phyloP scores from a whole-genome alignment of 37 sponge, comb jelly and placozoan genomes.

The Tethya wilhelma region DNA sequence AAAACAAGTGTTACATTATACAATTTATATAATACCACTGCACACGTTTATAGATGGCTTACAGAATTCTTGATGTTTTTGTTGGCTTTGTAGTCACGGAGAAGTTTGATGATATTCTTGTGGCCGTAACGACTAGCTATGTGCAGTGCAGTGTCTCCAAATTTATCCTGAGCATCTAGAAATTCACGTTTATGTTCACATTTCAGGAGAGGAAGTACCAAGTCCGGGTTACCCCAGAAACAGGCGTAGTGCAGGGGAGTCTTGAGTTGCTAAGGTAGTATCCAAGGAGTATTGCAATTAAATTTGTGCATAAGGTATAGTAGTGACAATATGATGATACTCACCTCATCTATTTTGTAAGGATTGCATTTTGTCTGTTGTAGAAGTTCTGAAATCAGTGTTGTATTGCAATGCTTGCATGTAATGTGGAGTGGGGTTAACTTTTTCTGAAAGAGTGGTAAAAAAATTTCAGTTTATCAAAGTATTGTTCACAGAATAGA shows the following conservation, averaged over 20 bases:
- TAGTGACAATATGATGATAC: not conserved
- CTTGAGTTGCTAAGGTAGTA: constrained; percentile 4
- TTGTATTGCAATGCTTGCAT: not conserved
- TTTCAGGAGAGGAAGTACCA: constrained; percentile 41
- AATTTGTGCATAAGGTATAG: not conserved
- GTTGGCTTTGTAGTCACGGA: not conserved
- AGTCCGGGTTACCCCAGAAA: not conserved
- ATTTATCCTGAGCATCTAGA: constrained; percentile 21
- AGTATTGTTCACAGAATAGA: not conserved
- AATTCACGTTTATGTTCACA: not conserved
- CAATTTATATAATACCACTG: not conserved
- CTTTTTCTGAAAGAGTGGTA: not conserved
- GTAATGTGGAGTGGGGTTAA: not conserved
- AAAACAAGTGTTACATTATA: not conserved
- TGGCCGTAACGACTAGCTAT: constrained; percentile 21
- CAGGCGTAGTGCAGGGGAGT: constrained; percentile 71
- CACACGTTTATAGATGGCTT: not conserved
- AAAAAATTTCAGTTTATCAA: not conserved
- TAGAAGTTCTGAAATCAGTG: not conserved
- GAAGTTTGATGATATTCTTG: constrained; percentile 10
- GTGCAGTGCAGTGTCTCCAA: constrained; percentile 32
- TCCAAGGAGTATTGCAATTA: not conserved
- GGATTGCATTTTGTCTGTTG: not conserved
- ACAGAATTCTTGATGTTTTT: constrained; percentile 7
- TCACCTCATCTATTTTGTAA: not conserved